Evolutionary conservation across 2,888 invertebrate genomes (phyloP), one percentile per base, ranked within the genome.

Genomic region (Lepidonotus clava): DNA sequence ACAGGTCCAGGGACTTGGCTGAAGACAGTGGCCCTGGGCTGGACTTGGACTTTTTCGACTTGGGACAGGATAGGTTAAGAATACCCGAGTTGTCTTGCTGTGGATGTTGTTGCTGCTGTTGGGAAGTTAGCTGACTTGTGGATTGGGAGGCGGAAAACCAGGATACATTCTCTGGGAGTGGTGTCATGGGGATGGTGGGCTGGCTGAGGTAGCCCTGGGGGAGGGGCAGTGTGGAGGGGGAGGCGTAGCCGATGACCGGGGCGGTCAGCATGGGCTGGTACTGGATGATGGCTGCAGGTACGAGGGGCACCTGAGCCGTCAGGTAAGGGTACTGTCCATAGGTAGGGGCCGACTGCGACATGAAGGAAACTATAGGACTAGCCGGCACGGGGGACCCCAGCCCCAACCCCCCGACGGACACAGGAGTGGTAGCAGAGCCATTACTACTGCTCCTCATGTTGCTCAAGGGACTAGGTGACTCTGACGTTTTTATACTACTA

Each of bases 231-330:
- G 28, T 18, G 1, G 80, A 28, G 6, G 80, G 32, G 6, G 41
- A 51, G 2, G 46, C 28, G 24, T 80, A 80, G 4, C 80, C 46
- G 21, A 80, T 24, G 0, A 80, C 51, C 28, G 80, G 46, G 28
- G 80, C 28, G 8, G 80, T 80, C 46, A 80, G 18, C 80, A 80
- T 80, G 24, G 80, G 80, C 18, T 80, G 80, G 18, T 80, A 80
- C 80, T 80, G 80, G 28, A 80, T 80, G 46, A 80, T 80, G 5
- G 80, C 21, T n/a, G n/a, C 38, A 32, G 80, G 80, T 24, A 80
- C 41, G 14, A 80, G 40, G 32, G 80, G 80, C 24, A 80, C 80
- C 28, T 80, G 80, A 6, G 80, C 41, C 1, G 80, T 32, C 28
- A 80, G 18, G 24, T 80, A 80, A 41, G 80, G 51, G 46, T 80